Base-by-base conservation (phyloP, 2,113 vertebrate genomes). In the Monopterus albus region DNA sequence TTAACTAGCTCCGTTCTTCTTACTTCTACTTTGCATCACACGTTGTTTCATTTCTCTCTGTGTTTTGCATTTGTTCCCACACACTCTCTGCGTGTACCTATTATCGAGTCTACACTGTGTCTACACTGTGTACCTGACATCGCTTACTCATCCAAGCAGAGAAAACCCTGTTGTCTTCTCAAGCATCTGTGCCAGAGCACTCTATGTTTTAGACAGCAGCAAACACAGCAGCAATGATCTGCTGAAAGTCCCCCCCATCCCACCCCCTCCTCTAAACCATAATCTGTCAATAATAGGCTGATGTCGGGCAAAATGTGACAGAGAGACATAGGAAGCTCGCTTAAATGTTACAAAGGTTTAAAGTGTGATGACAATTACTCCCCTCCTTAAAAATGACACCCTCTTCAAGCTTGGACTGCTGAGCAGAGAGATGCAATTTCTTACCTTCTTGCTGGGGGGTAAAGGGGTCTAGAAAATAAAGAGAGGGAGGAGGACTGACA, bases 261-360 rank as follows among this genome's bases (percentile, higher is more conserved):
- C 36, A 15, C 58, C 51, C 64, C 77, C 66, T 78, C 56, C 58
- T 82, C 74, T 85, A 87, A 91, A 90, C 91, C 88, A 76, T 79
- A 75, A 85, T 88, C 81, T 88, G 87, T 90, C 88, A 88, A 87
- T 85, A 89, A 79, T 63, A 61, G 73, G 46, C 42, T 78, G 87
- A 84, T 84, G 72, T 66, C 77, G 87, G 80, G 88, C 86, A 84
- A 84, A 83, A 89, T 87, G 87, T 68, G 73, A 49, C 26, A 39
- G 58, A 67, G 59, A 78, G 80, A 64, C 86, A 87, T 56, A 59
- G 78, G 72, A 85, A 81, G 81, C 71, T 72, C 79, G 87, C 78
- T 84, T 84, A 88, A 83, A 87, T 86, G 81, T 88, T 84, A 83
- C 79, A 82, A 83, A 84, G 87, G 82, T 88, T 90, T 82, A 87